Conservation (phyloP, 2,113 vertebrate species). For the Neogobius melanostomus region DNA sequence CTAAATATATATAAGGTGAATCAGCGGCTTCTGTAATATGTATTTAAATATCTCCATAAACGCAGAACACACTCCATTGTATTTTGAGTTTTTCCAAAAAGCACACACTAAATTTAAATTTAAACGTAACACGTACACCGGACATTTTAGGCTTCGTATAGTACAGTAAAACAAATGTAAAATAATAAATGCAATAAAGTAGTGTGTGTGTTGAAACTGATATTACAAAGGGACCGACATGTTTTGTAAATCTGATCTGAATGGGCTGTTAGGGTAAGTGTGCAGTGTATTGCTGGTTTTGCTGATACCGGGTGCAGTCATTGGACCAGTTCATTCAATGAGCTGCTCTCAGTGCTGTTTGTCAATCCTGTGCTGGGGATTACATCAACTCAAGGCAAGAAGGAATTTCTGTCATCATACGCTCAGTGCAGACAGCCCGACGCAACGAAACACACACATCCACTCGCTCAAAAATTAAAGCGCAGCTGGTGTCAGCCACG, state of each 20-base stretch:
- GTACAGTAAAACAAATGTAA: neutral
- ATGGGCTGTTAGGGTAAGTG: neutral
- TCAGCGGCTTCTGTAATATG: neutral
- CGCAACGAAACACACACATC: slow-evolving; percentile 43
- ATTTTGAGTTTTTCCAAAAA: too few species aligned
- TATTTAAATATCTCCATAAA: too few species aligned
- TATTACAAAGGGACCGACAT: neutral
- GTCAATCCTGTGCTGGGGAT: slow-evolving; percentile 70
- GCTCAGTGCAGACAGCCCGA: slow-evolving; percentile 52
- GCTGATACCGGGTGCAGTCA: slow-evolving; percentile 23
- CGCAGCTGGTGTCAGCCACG: slow-evolving; percentile 33
- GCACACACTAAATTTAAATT: too few species aligned
- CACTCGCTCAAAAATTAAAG: slow-evolving; percentile 52
- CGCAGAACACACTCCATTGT: too few species aligned
- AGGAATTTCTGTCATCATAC: slow-evolving; percentile 75
- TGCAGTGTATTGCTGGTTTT: neutral
- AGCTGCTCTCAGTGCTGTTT: slow-evolving; percentile 61
- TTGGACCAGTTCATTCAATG: slow-evolving; percentile 30
- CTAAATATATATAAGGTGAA: neutral
- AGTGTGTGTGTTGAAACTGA: neutral
- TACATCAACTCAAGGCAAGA: slow-evolving; percentile 71
- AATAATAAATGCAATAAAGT: neutral
- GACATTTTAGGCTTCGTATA: too few species aligned
- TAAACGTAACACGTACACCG: too few species aligned
- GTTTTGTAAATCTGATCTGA: neutral